phyloP scores from a whole-genome alignment of 2,888 invertebrate species.

The Mimachlamys varia region DNA sequence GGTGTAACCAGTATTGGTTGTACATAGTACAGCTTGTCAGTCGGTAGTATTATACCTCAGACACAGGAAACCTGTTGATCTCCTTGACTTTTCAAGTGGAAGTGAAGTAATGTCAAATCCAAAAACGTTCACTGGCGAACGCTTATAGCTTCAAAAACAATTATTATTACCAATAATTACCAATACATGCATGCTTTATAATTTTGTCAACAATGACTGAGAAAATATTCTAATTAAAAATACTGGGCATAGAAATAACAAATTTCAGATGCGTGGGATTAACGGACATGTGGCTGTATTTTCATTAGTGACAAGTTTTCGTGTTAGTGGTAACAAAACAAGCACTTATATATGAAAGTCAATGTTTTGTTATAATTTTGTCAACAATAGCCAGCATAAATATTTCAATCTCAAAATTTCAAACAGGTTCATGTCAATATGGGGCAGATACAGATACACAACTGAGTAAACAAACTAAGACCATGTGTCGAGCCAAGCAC shows the following conservation, averaged over 20 bases:
- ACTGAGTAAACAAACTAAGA: too few species aligned
- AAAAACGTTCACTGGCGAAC: neutral
- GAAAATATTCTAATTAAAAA: neutral
- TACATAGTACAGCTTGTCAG: neutral
- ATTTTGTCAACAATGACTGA: conserved; percentile 8
- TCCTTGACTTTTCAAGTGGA: neutral
- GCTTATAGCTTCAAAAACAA: neutral
- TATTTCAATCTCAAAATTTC: too few species aligned
- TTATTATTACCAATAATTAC: neutral
- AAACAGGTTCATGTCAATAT: too few species aligned
- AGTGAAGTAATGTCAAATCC: conserved; percentile 14
- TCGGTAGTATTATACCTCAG: too few species aligned
- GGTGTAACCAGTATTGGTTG: neutral
- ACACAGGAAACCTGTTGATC: neutral
- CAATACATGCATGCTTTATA: neutral
- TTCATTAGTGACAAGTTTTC: too few species aligned
- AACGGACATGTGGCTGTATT: neutral
- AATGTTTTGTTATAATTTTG: neutral
- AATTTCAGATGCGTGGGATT: neutral
- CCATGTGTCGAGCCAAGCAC: too few species aligned
- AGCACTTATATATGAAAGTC: neutral
- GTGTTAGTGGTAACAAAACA: too few species aligned
- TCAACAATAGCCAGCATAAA: neutral
- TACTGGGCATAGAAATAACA: neutral
- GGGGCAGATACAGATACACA: too few species aligned